Percentiles rank a stretch among this genome's conserved stretches.
Evolutionary conservation across 2,888 invertebrate species (phyloP).

Genomic region (Chorisops tibialis): DNA sequence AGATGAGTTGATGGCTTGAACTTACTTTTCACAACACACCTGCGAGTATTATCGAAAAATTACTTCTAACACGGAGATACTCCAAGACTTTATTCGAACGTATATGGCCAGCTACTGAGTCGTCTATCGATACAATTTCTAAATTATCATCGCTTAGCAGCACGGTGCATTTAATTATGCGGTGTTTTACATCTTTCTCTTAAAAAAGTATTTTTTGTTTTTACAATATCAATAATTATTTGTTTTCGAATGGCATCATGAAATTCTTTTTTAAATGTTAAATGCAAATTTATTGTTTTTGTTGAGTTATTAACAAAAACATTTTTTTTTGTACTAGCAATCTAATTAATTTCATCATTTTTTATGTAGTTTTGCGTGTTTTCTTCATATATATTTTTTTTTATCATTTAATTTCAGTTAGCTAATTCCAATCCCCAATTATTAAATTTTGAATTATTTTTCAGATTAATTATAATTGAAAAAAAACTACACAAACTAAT

Average conservation of each 20-base stretch:
- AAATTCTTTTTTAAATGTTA: not conserved
- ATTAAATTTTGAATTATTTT: not conserved
- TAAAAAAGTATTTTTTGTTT: constrained; percentile 1
- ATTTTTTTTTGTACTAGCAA: constrained; percentile 1
- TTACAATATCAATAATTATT: not conserved
- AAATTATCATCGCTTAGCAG: not conserved
- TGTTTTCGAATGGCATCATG: not conserved
- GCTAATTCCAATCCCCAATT: not conserved
- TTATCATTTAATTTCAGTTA: not conserved
- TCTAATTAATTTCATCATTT: not conserved
- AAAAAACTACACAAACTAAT: no score
- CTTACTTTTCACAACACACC: no score
- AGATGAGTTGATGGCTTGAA: no score
- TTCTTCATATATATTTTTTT: not conserved
- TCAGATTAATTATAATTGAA: not conserved
- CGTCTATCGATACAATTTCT: not conserved
- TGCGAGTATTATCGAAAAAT: no score
- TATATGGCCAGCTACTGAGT: no score
- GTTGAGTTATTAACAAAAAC: not conserved
- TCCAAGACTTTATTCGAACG: no score
- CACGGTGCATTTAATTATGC: not conserved
- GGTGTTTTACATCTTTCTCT: not conserved
- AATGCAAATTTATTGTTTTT: not conserved
- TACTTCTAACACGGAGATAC: no score
- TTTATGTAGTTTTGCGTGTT: no score